These are phyloP conservation scores for Drosophila paramelanica DNA, from an alignment of 2,888 invertebrate genomes.

Conservation along the genomic window DNA sequence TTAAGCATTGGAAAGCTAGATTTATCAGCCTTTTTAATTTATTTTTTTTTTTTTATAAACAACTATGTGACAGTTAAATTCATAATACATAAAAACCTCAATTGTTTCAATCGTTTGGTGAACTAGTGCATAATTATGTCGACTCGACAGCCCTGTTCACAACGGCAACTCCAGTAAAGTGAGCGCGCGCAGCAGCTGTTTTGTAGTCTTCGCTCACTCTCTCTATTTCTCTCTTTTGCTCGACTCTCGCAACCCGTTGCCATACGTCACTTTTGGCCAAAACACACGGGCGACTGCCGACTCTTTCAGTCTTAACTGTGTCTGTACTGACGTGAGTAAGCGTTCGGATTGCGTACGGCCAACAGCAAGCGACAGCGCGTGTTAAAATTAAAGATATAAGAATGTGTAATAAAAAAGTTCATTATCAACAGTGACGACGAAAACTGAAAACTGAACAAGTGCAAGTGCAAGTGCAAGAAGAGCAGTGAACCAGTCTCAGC, in stretches of 20 bases:
- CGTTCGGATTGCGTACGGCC: constrained; percentile 55
- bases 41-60: too few relatives aligned
- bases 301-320: constrained; percentile 68
- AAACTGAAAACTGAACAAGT: constrained; percentile 30
- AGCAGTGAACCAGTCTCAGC: constrained; percentile 59
- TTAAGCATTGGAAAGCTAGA: too few relatives aligned
- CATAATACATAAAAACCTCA: too few relatives aligned
- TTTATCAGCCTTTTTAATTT: too few relatives aligned
- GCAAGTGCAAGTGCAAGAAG: constrained; percentile 61
- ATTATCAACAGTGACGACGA: constrained; percentile 56
- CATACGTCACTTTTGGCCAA: constrained; percentile 73
- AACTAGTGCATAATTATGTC: not conserved
- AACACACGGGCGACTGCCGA: constrained; percentile 45
- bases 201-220: constrained; percentile 17
- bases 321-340: constrained; percentile 66
- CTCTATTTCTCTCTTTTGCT: constrained; percentile 9
- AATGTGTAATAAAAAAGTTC: constrained; percentile 49
- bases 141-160: constrained; percentile 44
- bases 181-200: constrained; percentile 47
- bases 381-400: constrained; percentile 54
- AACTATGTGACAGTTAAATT: too few relatives aligned
- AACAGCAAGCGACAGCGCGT: constrained; percentile 52
- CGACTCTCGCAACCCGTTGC: constrained; percentile 46
- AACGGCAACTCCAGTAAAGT: constrained; percentile 40
- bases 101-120: not conserved